phyloP scores from a whole-genome alignment of 2,797 vertebrate species.

The Gymnothorax reevesii region DNA sequence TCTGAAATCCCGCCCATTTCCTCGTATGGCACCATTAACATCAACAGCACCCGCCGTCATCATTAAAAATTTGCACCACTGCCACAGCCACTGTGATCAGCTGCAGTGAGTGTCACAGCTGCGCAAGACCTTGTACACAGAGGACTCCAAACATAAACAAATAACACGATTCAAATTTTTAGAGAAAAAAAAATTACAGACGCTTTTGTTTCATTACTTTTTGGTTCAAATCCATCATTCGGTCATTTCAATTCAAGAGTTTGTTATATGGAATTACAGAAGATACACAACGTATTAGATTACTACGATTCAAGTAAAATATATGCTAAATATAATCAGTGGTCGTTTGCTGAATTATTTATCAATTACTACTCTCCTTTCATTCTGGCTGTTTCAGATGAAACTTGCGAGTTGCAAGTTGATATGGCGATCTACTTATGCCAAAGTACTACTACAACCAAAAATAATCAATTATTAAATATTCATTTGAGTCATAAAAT shows the following conservation, averaged over 20 bases:
- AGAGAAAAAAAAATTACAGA: background rate
- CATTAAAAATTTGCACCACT: no score
- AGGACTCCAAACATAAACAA: no score
- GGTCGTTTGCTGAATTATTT: background rate
- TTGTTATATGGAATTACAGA: no score
- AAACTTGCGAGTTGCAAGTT: background rate
- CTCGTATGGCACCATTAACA: no score
- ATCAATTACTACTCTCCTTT: background rate
- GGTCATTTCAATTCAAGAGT: no score
- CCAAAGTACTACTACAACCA: background rate
- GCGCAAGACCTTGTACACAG: no score
- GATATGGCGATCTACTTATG: background rate
- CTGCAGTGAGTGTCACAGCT: no score
- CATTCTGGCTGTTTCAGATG: background rate
- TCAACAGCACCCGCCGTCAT: no score
- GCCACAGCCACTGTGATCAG: no score
- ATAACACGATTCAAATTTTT: background rate
- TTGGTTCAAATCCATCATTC: background rate
- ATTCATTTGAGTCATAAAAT: no score
- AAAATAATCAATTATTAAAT: background rate
- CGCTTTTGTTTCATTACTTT: background rate
- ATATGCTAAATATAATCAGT: slow-evolving; percentile 2
- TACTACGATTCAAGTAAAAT: background rate
- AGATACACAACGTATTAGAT: background rate
- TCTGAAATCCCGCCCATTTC: no score